Evolutionary conservation across 2,113 vertebrate genomes (phyloP).

Genomic region (Carassius gibelio): DNA sequence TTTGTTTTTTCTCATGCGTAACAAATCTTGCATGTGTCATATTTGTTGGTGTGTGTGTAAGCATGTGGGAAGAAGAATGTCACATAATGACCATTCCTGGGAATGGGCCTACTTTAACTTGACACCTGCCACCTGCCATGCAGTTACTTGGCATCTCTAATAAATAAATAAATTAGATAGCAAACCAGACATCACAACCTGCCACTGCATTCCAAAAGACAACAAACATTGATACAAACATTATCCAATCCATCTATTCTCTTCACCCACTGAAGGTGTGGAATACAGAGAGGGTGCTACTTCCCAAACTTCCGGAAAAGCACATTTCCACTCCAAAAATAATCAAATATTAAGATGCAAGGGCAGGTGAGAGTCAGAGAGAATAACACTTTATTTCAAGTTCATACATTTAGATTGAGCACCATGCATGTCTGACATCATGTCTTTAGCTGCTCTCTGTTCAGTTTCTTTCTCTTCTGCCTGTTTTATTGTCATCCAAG

Average conservation of each 20-base stretch:
- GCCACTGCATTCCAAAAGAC: background rate
- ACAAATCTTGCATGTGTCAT: no score
- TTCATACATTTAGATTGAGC: background rate
- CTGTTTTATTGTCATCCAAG: no score
- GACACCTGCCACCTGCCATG: no score
- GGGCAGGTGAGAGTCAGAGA: background rate
- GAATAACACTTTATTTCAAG: background rate
- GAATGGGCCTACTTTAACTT: no score
- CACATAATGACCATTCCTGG: background rate
- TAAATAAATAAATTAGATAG: no score
- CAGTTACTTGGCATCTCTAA: no score
- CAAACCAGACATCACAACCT: no score
- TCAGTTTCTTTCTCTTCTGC: background rate
- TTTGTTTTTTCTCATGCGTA: no score
- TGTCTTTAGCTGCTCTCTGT: background rate
- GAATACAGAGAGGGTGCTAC: constrained; percentile 10
- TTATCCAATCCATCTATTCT: background rate
- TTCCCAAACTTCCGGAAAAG: constrained; percentile 47
- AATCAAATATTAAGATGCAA: background rate
- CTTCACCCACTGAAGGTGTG: background rate
- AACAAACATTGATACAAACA: background rate
- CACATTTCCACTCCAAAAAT: constrained; percentile 61
- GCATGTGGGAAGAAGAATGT: no score
- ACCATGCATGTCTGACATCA: background rate
- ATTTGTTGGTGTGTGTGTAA: no score